Conservation (phyloP, 2,113 vertebrate genomes). For the Lepus americanus region DNA sequence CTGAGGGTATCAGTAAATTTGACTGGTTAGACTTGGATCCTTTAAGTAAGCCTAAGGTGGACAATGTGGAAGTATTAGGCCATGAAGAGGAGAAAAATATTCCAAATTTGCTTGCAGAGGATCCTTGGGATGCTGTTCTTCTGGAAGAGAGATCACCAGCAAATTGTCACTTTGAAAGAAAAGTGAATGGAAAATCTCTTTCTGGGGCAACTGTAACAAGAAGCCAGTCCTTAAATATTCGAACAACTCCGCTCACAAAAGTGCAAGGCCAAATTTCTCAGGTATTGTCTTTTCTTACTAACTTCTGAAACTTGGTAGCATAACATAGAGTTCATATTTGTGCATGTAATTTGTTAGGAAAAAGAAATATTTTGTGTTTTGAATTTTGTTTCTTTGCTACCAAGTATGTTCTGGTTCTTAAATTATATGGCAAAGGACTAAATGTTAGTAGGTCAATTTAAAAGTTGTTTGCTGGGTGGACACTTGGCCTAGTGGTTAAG, state of each 20-base stretch:
- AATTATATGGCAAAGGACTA: slow-evolving; percentile 40
- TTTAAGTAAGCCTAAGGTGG: slow-evolving; percentile 93
- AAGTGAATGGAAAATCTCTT: slow-evolving; percentile 89
- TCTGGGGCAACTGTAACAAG: slow-evolving; percentile 91
- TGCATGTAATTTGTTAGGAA: slow-evolving; percentile 50
- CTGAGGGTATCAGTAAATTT: slow-evolving; percentile 90
- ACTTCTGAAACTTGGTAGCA: slow-evolving; percentile 53
- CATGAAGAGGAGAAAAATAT: slow-evolving; percentile 74
- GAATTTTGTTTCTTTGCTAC: slow-evolving; percentile 59
- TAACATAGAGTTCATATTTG: slow-evolving; percentile 52
- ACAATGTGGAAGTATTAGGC: slow-evolving; percentile 86
- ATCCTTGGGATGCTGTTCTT: slow-evolving; percentile 98
- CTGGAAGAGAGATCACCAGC: slow-evolving; percentile 90
- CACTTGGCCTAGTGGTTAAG: too few species aligned
- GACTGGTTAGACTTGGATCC: slow-evolving; percentile 99
- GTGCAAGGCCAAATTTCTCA: slow-evolving; percentile 89
- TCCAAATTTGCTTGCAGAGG: slow-evolving; percentile 87
- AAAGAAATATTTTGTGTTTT: slow-evolving; percentile 54
- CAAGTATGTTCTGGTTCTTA: slow-evolving; percentile 31
- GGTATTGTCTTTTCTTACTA: slow-evolving; percentile 86
- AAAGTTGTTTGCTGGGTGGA: slow-evolving; percentile 36
- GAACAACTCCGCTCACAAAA: slow-evolving; percentile 87
- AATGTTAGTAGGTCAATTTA: slow-evolving; percentile 57
- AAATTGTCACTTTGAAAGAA: slow-evolving; percentile 86
- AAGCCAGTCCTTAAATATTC: slow-evolving; percentile 95